Evolutionary conservation across 2,888 invertebrate genomes (phyloP), one percentile per base, ranked within the genome.

Genomic region (Drosophila cognata): DNA sequence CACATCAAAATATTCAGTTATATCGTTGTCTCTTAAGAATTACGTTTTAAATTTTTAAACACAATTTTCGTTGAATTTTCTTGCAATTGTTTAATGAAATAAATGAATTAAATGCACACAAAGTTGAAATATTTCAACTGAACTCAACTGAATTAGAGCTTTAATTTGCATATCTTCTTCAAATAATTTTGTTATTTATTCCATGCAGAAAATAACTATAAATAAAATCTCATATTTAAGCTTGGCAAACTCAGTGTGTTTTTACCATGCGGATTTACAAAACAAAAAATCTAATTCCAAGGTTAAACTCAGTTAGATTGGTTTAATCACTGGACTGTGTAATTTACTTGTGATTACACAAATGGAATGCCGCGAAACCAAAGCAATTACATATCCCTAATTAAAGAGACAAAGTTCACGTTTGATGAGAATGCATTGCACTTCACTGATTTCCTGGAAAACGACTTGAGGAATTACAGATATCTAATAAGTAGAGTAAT

Each of bases 271-370:
- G 52, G 43, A 25, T 38, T n/a, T 10, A 41, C 56, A 33, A 43
- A 52, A 16, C 43, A 11, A 38, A 48, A 53, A 48, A 53, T 48
- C 35, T 8, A 29, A 53, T 25, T 29, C 8, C 10, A n/a, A 52
- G 52, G 35, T 43, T 10, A 50, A 67, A 64, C 46, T 21, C 21
- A 59, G 41, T 33, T 35, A n/a, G 36, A 35, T 16, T 48, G 16
- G 41, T n/a, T 48, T 29, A 72, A 55, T 60, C 66, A 74, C 2
- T 68, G 31, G 52, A 52, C 59, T 69, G 57, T 51, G 65, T 82
- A 71, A 77, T 70, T 82, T 48, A 43, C 60, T 71, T 71, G 66
- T 69, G 77, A 65, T 60, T 77, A 43, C 52, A 41, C 57, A 68
- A 67, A 25, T 18, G n/a, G 10, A 46, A 25, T 55, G 48, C 21